Percentiles rank a stretch among this genome's conserved stretches.
phyloP scores from a whole-genome alignment of 2,888 invertebrate genomes.

The Herminia tarsipennalis region DNA sequence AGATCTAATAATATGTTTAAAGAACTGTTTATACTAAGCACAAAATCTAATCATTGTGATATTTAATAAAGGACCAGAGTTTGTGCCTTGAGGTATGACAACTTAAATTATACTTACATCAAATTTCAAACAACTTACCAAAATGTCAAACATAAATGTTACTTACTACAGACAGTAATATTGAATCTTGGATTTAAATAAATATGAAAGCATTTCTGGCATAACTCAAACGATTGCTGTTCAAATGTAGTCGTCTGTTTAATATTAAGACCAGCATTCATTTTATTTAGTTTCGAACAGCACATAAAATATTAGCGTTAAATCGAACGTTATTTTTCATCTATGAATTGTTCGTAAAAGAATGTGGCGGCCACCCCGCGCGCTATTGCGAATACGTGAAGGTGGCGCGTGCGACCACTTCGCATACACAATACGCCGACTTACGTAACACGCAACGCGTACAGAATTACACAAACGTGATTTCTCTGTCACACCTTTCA shows the following conservation, averaged over 20 bases:
- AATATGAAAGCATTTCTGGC: conserved; percentile 16
- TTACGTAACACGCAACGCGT: conserved; percentile 78
- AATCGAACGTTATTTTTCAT: conserved; percentile 52
- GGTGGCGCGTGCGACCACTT: conserved; percentile 69
- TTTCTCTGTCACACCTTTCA: conserved; percentile 80
- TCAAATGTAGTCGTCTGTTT: conserved; percentile 7
- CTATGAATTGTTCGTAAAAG: conserved; percentile 62
- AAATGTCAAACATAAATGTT: conserved; percentile 3
- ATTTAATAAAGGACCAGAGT: background rate
- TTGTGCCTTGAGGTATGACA: background rate
- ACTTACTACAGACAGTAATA: conserved; percentile 4
- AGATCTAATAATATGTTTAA: no score
- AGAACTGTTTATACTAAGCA: no score
- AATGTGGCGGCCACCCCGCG: conserved; percentile 78
- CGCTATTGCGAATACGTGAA: conserved; percentile 68
- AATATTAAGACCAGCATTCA: conserved; percentile 5
- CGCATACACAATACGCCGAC: conserved; percentile 60
- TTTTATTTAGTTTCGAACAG: conserved; percentile 7
- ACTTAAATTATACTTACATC: no score
- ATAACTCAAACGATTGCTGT: conserved; percentile 14
- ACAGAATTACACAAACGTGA: conserved; percentile 75
- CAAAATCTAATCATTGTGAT: no score
- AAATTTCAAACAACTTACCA: background rate
- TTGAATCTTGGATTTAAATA: conserved; percentile 7
- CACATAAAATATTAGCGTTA: conserved; percentile 17